Base-by-base conservation (phyloP, 92 coral and sea anemone species). In the Hydrozoanthus gracilis region DNA sequence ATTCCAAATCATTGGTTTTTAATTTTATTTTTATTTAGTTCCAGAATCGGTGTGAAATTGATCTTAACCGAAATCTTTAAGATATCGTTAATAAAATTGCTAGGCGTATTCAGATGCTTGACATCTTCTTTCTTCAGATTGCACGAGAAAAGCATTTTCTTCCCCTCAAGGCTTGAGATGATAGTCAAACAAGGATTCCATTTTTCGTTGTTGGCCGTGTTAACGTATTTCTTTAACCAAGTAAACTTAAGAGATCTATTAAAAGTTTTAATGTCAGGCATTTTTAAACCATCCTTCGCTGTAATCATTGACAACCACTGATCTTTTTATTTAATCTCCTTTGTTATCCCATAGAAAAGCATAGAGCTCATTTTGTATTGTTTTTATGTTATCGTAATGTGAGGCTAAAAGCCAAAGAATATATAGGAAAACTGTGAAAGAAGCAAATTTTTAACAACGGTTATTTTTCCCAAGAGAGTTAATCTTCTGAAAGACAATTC, bases 61-160 rank as follows among this genome's bases (percentile, higher is more conserved):
- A 27, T 27, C 39, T 27, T 27, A 27, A 27, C 39, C 39, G 39
- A 27, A 27, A 27, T 27, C 39, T 27, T 27, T 27, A 27, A 27
- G 39, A 27, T 27, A 27, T 27, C 39, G 39, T 15, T 7, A 15
- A 15, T 18, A 65, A 18, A 65, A 65, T 65, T 56, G 64, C 71
- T 18, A 7, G 60, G 8, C 5, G n/a, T 65, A 0, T 65, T 65
- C 71, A 8, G 39, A 9, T 65, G 71, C 39, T 65, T 15, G 71
- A 65, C 71, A 65, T 65, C 71, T 65, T 65, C 71, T 65, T 65
- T 65, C 2, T 65, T 65, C 39, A 65, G n/a, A 65, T 65, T 2
- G 71, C 17, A 65, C 71, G 14, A 65, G 5, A 65, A 65, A 14
- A 65, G 17, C 17, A 65, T 14, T 14, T 7, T 65, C 35, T 18